These are phyloP conservation scores for Nannoperca obscura DNA, from an alignment of 2,797 vertebrate genomes.

Conservation along the genomic window DNA sequence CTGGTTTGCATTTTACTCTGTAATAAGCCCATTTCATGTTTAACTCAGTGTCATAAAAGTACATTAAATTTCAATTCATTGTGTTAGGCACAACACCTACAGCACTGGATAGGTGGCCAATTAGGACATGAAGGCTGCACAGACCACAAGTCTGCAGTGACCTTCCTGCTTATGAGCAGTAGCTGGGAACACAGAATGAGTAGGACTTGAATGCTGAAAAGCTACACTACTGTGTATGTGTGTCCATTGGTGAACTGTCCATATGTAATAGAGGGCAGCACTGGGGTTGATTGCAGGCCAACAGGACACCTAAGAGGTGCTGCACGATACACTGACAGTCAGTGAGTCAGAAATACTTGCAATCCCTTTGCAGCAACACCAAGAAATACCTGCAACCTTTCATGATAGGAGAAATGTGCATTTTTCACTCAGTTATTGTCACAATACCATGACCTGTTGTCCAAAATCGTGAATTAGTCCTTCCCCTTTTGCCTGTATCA, in stretches of 20 bases:
- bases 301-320: conserved; percentile 23
- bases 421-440: conserved; percentile 64
- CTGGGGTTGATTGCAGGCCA: conserved; percentile 40
- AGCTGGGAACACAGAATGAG: conserved; percentile 43
- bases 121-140: conserved; percentile 26
- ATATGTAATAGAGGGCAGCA: conserved; percentile 25
- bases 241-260: conserved; percentile 29
- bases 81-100: conserved; percentile 40
- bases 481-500: conserved; percentile 56
- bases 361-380: conserved; percentile 7
- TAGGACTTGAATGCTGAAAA: conserved; percentile 27
- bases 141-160: conserved; percentile 27
- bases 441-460: conserved; percentile 40
- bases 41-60: conserved; percentile 23
- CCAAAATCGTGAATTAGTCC: conserved; percentile 43
- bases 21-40: conserved; percentile 25
- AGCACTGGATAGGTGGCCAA: conserved; percentile 21
- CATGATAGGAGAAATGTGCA: conserved; percentile 17
- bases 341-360: conserved; percentile 35
- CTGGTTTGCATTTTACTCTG: conserved; percentile 15
- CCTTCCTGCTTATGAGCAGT: conserved; percentile 25
- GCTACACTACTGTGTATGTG: conserved; percentile 25
- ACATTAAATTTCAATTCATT: conserved; percentile 21
- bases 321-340: conserved; percentile 15
- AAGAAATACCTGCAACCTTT: conserved; percentile 30